Conservation (phyloP, 2,888 invertebrate species). For the Calameuta pallipes region DNA sequence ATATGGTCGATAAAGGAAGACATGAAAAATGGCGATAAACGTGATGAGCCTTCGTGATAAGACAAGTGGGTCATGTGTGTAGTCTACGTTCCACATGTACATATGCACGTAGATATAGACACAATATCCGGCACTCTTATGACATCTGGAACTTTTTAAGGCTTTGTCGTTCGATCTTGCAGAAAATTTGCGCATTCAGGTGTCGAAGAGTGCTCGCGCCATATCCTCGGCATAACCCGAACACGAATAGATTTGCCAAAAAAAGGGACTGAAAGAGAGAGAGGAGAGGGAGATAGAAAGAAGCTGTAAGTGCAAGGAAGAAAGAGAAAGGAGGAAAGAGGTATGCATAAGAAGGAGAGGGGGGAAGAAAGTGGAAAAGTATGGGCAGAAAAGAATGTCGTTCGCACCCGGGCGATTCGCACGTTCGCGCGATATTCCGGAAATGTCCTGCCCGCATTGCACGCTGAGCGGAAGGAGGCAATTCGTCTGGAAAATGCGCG, state of each 20-base stretch:
- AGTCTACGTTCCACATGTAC: no score
- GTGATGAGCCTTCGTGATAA: constrained; percentile 24
- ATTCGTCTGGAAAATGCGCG: constrained; percentile 51
- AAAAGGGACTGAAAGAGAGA: constrained; percentile 9
- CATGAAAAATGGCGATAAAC: constrained; percentile 20
- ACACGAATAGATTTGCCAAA: constrained; percentile 1
- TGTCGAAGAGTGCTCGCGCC: constrained; percentile 1
- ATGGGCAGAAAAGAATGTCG: no score
- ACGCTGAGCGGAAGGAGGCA: constrained; percentile 12
- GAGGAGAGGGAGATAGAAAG: constrained; percentile 28
- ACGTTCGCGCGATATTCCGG: no score
- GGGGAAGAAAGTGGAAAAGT: no score
- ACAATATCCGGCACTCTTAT: no score
- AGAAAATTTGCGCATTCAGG: constrained; percentile 9
- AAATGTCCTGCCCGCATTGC: no score
- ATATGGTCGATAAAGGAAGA: constrained; percentile 21
- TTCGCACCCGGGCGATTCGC: no score
- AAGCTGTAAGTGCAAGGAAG: background rate
- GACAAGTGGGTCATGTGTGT: constrained; percentile 30
- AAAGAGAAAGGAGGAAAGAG: constrained; percentile 11
- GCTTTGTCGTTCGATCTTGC: background rate
- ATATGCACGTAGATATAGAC: no score
- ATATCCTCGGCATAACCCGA: background rate
- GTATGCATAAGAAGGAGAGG: no score
- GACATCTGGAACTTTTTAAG: no score